Base-by-base conservation (phyloP, 2,888 invertebrate genomes). In the Noctua janthina region DNA sequence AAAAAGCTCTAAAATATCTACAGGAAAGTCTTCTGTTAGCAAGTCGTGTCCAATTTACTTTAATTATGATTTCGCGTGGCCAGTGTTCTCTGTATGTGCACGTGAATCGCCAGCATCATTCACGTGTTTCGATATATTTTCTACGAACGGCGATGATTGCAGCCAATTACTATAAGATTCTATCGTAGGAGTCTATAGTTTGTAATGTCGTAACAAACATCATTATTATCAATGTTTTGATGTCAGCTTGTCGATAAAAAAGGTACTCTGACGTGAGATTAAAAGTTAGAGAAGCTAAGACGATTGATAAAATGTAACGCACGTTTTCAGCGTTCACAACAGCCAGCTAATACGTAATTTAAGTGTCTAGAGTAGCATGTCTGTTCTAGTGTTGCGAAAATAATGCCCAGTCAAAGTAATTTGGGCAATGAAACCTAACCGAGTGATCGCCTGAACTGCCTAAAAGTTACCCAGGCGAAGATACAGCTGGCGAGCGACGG, bases 41-140 rank as follows among this genome's bases (percentile, higher is more conserved):
- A 69, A 74, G 71, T 64, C 78, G 75, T 76, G 69, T 74, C 74
- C 64, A 85, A 78, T 82, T 85, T 54, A 62, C 46, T 86, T 87
- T 79, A 79, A 86, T 76, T 76, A 83, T 75, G 17, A 80, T 69
- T 78, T 86, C 67, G 80, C 78, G 76, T 78, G 83, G 69, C 59
- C 46, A 39, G 68, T 74, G 46, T 49, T 76, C 2, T 72, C 43
- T 75, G 74, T 74, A 78, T 71, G 69, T 67, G 77, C 89, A 85
- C 87, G 85, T 88, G 83, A n/a, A 35, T n/a, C 59, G 35, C 46
- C 35, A n/a, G 10, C 76, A 81, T 73, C 69, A 43, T 39, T 82
- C 89, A 85, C 83, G 89, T 90, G 90, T 81, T 80, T 81, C 29
- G 59, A 43, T 78, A 82, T 74, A 56, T 82, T 81, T 82, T 81